Base-by-base conservation (phyloP, 2,797 vertebrate species). In the Hemitrygon akajei region DNA sequence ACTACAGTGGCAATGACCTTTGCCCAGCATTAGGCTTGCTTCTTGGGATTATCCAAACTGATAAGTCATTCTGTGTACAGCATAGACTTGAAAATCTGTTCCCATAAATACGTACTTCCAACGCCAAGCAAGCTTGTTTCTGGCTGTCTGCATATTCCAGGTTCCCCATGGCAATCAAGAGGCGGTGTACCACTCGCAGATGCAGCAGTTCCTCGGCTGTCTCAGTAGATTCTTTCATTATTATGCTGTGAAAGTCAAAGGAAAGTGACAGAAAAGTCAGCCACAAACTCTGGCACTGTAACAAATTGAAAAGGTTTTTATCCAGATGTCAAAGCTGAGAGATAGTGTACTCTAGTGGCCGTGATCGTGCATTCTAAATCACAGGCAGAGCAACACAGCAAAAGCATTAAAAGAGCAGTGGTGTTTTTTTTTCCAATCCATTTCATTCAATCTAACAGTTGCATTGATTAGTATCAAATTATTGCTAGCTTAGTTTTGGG, bases 111-210 rank as follows among this genome's bases (percentile, higher is more conserved):
- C 94, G 94, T 94, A 98, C 98, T 97, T 97, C 89, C 94, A 98
- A 95, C 12, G 98, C 95, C 75, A 97, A 94, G 93, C 97, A 97
- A 94, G 97, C 97, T 82, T 98, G 97, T 94, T 96, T 96, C 96
- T 98, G 98, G 93, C 97, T 95, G 25, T 97, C 97, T 12, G 94
- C 93, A 60, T 98, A 97, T 14, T 97, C 97, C 94, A 71, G 95
- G 96, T 98, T 98, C 60, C 97, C 97, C 96, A 98, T 95, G 73
- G 97, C 96, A 4, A 94, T 94, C 94, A 98, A 94, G 94, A 98
- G 96, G 94, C 96, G 87, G n/a, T 96, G 97, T 91, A 98, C 95
- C 73, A 97, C 97, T 77, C 95, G 95, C 47, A 98, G 95, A 94
- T 96, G 95, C 81, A 98, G 95, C 94, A 98, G 95, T 93, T 98